Evolutionary conservation across 2,797 vertebrate genomes (phyloP), one percentile per base, ranked within the genome.

Genomic region (Cyprinodon diabolis): DNA sequence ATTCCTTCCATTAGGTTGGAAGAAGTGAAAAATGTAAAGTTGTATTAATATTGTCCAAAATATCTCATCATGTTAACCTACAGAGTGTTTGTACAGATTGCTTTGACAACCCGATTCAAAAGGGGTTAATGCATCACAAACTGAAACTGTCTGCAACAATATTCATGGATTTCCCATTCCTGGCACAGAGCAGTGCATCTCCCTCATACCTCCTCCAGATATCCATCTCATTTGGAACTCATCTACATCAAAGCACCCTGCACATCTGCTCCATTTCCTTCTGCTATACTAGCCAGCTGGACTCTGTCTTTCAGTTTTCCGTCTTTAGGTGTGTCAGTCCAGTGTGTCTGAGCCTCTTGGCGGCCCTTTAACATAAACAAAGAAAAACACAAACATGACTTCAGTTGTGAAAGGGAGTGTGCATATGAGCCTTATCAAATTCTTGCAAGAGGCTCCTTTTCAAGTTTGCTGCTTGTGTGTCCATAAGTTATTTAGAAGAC

Each of bases 221-320:
- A 77, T 83, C 87, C 78, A 82, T 79, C 85, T 80, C 76, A 71
- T 85, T 83, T 86, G 89, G 72, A 85, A 83, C 92, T 92, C 88
- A 91, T 91, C 89, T 83, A 93, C 90, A 94, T 94, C 92, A 94
- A 94, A 94, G 92, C 87, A 82, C 85, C 79, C 81, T 67, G 56
- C 88, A 90, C 94, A 94, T 94, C 94, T 94, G 93, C 90, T 90
- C 75, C 74, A 2, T 84, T 85, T 40, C 77, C 85, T 79, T 79
- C 82, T 77, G 89, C 91, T 89, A 87, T 80, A 69, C 83, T 57
- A n/a, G 81, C 93, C 93, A 93, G 93, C 90, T 94, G 92, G 90
- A 83, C 91, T 86, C 75, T 67, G 87, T 89, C 89, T 71, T 49
- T 86, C 86, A 76, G 87, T 80, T 74, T 80, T 85, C 75, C 72